These are phyloP conservation scores for Koerneria pararmatus DNA, from an alignment of 2,888 invertebrate genomes.

Conservation along the genomic window DNA sequence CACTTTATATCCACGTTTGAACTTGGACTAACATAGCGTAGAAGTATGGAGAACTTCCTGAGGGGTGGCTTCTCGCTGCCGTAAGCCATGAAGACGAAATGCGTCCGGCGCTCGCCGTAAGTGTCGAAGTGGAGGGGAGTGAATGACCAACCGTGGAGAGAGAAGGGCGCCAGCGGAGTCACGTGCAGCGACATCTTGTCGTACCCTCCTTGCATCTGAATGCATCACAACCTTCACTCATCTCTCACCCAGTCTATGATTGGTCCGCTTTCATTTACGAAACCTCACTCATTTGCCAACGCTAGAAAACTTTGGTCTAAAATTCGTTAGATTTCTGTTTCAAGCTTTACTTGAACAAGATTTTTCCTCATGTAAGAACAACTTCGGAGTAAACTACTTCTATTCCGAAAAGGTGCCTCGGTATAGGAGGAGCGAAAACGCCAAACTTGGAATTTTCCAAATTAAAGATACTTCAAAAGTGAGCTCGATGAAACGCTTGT, in stretches of 20 bases:
- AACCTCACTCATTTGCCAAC: too few relatives aligned
- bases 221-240: too few relatives aligned
- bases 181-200: constrained; percentile 58
- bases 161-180: constrained; percentile 51
- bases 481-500: constrained; percentile 42
- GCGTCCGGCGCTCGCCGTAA: constrained; percentile 37
- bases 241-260: too few relatives aligned
- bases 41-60: constrained; percentile 50
- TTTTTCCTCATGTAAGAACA: too few relatives aligned
- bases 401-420: too few relatives aligned
- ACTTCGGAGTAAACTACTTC: too few relatives aligned
- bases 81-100: constrained; percentile 58
- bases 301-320: too few relatives aligned
- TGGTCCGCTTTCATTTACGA: too few relatives aligned
- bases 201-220: constrained; percentile 46
- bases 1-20: background rate
- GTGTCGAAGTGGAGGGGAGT: constrained; percentile 34
- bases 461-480: constrained; percentile 40
- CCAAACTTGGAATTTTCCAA: background rate
- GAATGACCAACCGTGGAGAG: constrained; percentile 32
- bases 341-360: too few relatives aligned
- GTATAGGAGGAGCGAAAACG: too few relatives aligned
- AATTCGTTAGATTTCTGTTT: too few relatives aligned
- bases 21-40: constrained; percentile 41
- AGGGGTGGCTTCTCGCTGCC: constrained; percentile 46